Conservation (phyloP, 2,888 invertebrate genomes). For the Odontothrips loti region DNA sequence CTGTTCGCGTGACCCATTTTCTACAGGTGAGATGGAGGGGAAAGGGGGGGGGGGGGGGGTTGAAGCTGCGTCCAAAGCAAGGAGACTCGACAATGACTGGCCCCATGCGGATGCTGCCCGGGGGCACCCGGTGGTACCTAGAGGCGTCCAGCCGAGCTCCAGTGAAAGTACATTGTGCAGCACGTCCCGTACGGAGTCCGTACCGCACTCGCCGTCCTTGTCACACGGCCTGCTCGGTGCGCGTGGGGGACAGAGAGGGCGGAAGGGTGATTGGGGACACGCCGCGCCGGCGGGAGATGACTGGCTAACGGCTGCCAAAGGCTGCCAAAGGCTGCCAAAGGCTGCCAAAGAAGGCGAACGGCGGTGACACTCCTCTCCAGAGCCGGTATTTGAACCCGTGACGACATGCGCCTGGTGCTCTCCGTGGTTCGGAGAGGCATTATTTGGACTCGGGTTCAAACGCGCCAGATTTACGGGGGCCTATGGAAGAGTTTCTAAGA, state of each 20-base stretch:
- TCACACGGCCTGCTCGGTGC: not conserved
- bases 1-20: too few relatives aligned
- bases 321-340: not conserved
- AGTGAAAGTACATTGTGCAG: constrained; percentile 15
- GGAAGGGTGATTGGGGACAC: constrained; percentile 27
- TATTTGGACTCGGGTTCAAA: too few relatives aligned
- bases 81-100: constrained; percentile 13
- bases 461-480: too few relatives aligned
- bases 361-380: too few relatives aligned
- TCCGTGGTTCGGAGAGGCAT: too few relatives aligned
- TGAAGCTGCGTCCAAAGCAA: not conserved
- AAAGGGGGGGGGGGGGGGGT: not conserved
- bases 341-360: too few relatives aligned
- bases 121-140: not conserved
- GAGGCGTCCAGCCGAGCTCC: not conserved
- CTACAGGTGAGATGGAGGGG: not conserved
- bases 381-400: not conserved
- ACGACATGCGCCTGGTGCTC: too few relatives aligned
- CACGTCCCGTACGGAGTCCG: not conserved
- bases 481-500: too few relatives aligned
- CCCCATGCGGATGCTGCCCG: not conserved
- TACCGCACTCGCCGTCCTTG: not conserved
- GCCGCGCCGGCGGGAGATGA: not conserved
- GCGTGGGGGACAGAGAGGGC: not conserved
- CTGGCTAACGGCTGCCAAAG: not conserved